Conservation (phyloP, 2,797 vertebrate species). For the Psittacula derbiana region DNA sequence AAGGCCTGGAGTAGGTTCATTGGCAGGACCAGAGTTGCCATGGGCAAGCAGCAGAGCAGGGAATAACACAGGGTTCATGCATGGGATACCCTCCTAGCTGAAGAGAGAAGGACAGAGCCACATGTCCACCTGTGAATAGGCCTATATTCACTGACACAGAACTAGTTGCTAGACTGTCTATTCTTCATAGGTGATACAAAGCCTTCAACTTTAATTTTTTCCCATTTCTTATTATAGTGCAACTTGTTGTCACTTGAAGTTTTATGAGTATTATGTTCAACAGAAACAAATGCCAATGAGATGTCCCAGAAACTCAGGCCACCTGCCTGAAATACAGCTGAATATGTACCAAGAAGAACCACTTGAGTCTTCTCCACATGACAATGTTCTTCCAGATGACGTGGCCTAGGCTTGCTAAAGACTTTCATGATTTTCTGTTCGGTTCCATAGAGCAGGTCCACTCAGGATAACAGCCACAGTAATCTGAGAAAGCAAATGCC, state of each 20-base stretch:
- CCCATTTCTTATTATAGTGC: background rate
- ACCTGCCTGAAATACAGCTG: background rate
- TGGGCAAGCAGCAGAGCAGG: background rate
- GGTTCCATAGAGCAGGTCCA: background rate
- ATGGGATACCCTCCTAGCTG: background rate
- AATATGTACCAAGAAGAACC: background rate
- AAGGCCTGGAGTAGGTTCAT: background rate
- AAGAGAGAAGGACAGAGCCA: background rate
- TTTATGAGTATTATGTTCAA: background rate
- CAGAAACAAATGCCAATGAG: background rate
- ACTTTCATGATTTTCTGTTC: background rate
- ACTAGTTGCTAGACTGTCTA: background rate
- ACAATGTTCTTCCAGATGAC: background rate
- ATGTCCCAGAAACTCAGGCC: background rate
- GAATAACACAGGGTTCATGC: background rate
- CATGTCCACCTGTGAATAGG: rapidly evolving
- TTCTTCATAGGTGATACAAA: background rate
- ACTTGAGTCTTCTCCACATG: background rate
- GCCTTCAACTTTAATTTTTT: background rate
- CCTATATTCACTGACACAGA: background rate
- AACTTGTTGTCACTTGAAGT: rapidly evolving
- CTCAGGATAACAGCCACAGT: background rate
- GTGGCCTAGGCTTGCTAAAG: background rate
- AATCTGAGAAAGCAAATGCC: background rate
- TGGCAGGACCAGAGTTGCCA: background rate